phyloP scores from a whole-genome alignment of 2,888 invertebrate genomes.

The Merodon equestris region DNA sequence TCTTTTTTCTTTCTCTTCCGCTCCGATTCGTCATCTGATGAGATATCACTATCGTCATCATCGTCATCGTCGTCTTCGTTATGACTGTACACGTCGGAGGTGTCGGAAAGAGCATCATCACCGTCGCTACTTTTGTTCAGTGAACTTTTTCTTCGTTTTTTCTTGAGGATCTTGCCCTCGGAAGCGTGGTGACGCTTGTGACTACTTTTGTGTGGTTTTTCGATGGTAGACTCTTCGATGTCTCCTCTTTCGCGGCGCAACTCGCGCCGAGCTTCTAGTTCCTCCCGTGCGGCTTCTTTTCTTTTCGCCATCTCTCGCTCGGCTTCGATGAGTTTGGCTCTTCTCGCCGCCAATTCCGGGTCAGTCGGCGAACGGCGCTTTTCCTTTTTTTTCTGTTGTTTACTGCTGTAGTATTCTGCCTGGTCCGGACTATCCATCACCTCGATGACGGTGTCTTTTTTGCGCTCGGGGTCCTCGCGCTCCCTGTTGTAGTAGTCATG shows the following conservation, averaged over 20 bases:
- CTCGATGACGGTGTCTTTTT: slow-evolving; percentile 76
- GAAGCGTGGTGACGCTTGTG: slow-evolving; percentile 71
- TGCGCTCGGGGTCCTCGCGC: slow-evolving; percentile 49
- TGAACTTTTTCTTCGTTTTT: slow-evolving; percentile 62
- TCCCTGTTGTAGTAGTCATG: slow-evolving; percentile 71
- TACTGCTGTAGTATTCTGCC: slow-evolving; percentile 68
- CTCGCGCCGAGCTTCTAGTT: slow-evolving; percentile 86
- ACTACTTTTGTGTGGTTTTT: slow-evolving; percentile 47
- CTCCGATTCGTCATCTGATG: slow-evolving; percentile 60
- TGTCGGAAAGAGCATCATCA: slow-evolving; percentile 39
- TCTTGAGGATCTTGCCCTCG: slow-evolving; percentile 66
- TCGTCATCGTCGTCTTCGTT: slow-evolving; percentile 57
- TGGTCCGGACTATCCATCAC: slow-evolving; percentile 79
- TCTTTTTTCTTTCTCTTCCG: slow-evolving; percentile 73
- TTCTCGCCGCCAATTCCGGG: slow-evolving; percentile 81
- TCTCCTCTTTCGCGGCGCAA: slow-evolving; percentile 75
- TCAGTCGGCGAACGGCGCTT: slow-evolving; percentile 74
- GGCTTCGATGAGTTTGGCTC: slow-evolving; percentile 85
- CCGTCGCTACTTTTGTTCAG: slow-evolving; percentile 67
- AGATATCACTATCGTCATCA: slow-evolving; percentile 69
- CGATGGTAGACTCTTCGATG: slow-evolving; percentile 13
- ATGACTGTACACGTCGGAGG: slow-evolving; percentile 54
- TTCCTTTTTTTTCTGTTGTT: slow-evolving; percentile 72
- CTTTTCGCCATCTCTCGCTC: slow-evolving; percentile 88
- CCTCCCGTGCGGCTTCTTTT: slow-evolving; percentile 86